Conservation (phyloP, 2,888 invertebrate genomes). For the Apodemia mormo region DNA sequence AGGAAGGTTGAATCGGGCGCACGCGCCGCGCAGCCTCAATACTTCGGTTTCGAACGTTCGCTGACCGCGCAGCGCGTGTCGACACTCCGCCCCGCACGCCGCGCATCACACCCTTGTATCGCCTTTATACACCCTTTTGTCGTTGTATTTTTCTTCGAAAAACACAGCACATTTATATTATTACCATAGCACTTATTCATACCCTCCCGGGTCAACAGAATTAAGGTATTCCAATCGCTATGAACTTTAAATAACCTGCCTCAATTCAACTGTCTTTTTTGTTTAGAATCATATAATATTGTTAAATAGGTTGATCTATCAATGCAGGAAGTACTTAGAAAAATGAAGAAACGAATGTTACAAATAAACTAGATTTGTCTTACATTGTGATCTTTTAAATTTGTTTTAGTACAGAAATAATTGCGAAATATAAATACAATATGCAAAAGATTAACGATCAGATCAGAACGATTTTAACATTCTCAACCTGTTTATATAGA, state of each 20-base stretch:
- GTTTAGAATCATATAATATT: constrained; percentile 32
- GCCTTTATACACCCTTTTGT: constrained; percentile 45
- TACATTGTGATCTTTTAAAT: too few species aligned
- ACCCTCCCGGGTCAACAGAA: constrained; percentile 6
- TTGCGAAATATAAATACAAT: too few species aligned
- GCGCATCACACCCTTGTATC: constrained; percentile 45
- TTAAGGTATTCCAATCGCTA: constrained; percentile 33
- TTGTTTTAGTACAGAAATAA: too few species aligned
- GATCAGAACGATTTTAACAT: too few species aligned
- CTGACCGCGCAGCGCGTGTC: constrained; percentile 82
- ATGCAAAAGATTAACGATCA: too few species aligned
- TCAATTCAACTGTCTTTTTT: constrained; percentile 36
- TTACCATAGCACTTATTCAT: constrained; percentile 21
- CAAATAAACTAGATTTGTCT: too few species aligned
- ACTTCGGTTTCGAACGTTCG: constrained; percentile 75
- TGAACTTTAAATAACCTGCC: constrained; percentile 40
- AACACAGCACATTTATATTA: constrained; percentile 34
- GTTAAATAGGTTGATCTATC: not conserved
- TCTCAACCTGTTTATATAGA: too few species aligned
- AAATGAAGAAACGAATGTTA: not conserved
- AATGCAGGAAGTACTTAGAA: not conserved
- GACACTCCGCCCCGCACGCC: constrained; percentile 56
- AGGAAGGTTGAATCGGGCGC: constrained; percentile 81
- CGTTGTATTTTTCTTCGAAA: constrained; percentile 41
- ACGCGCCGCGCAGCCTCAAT: constrained; percentile 71